Base-by-base conservation (phyloP, 2,888 invertebrate genomes). In the Marronus borbonicus region DNA sequence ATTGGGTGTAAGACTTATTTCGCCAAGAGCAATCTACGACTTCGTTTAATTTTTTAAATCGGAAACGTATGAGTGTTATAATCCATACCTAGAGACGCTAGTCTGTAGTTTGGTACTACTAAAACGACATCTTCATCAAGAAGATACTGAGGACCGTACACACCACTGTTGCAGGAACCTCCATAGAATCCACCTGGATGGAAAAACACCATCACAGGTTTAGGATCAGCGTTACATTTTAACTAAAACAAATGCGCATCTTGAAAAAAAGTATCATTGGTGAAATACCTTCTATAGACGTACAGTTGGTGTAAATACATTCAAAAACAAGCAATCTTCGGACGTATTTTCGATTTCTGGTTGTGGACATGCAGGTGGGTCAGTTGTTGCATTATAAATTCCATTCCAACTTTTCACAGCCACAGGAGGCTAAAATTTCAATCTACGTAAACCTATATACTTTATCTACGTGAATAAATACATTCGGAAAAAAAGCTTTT, bases 161-260 rank as follows among this genome's bases (percentile, higher is more conserved):
- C 81, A 8, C 80, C 88, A 82, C 93, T 94, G 81, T 91, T 91
- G 0, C 91, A 93, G 0, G 93, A 91, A 36, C 89, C 88, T 0
- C 89, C 88, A 85, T 93, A 92, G 86, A 92, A 94, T 14, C 91
- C 93, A 0, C 94, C 94, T 0, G 92, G 90, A 87, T 94, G 94
- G 79, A 94, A 90, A 86, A 90, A 93, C 0, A 94, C 90, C 12
- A 94, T 88, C 1, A 94, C 94, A 0, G 94, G 93, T 80, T 87
- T 88, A 3, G 84, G 83, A 72, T 84, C 84, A 62, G 86, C 83
- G 28, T 85, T 80, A 3, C 82, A 83, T 55, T 28, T 52, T 20
- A 72, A 64, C 62, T 66, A 36, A 44, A 55, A 76, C 55, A 49
- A 64, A 52, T 20, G 12, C 1, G 5, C 31, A 36, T 39, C 44